Percentiles rank a stretch among this genome's conserved stretches.
These are phyloP conservation scores for Empis livida DNA, from an alignment of 2,888 invertebrate genomes.

Conservation along the genomic window DNA sequence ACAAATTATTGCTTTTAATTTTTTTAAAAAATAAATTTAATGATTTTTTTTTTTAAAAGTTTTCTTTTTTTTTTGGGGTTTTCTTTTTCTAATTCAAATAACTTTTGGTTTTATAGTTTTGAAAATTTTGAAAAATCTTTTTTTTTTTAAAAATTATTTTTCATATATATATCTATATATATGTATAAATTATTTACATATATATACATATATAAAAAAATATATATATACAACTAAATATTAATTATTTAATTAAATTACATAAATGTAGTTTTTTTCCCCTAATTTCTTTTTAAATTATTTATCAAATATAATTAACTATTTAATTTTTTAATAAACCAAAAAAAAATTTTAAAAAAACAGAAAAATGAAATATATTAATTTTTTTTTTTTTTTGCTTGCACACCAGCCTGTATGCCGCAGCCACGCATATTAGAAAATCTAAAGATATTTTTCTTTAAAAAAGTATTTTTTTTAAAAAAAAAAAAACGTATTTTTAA, in stretches of 20 bases:
- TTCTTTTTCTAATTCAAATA: too few species aligned
- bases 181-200: too few species aligned
- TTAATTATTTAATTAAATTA: slow-evolving; percentile 4
- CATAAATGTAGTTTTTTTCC: neutral
- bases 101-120: too few species aligned
- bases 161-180: too few species aligned
- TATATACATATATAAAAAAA: neutral
- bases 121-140: too few species aligned
- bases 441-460: neutral
- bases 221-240: neutral
- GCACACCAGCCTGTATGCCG: slow-evolving; percentile 37
- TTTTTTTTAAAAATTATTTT: too few species aligned
- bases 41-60: too few species aligned
- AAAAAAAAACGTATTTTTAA: slow-evolving; percentile 5
- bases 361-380: slow-evolving; percentile 11
- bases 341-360: neutral
- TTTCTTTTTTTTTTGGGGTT: too few species aligned
- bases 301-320: too few species aligned
- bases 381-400: slow-evolving; percentile 37
- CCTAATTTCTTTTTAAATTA: neutral
- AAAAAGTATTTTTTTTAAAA: slow-evolving; percentile 5
- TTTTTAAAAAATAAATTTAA: too few species aligned
- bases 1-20: too few species aligned
- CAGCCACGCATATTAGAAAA: slow-evolving; percentile 35
- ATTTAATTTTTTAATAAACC: neutral